Conservation (phyloP, 1,140 invertebrate genomes). For the silkworm (Bombyx mori) region DNA sequence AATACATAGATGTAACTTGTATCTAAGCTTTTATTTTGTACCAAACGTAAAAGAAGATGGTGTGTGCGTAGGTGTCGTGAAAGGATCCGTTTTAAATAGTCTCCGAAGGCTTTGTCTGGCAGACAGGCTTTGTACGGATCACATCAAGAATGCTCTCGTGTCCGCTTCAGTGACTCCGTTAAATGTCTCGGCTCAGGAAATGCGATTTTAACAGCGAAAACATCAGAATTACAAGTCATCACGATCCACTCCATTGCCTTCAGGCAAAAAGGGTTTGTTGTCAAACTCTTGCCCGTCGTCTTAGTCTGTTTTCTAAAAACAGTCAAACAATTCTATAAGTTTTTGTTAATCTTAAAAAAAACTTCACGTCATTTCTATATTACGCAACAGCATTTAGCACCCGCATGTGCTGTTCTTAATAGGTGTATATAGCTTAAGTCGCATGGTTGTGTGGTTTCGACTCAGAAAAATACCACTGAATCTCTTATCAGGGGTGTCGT, state of each 20-base stretch:
- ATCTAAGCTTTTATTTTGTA: constrained; percentile 16
- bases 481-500: too few species aligned
- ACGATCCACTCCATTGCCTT: constrained; percentile 52
- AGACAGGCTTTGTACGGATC: constrained; percentile 36
- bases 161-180: constrained; percentile 44
- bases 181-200: constrained; percentile 59
- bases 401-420: too few species aligned
- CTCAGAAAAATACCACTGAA: too few species aligned
- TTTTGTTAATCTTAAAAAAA: too few species aligned
- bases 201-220: constrained; percentile 69
- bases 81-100: constrained; percentile 57
- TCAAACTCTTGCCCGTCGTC: constrained; percentile 55
- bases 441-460: too few species aligned
- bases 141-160: constrained; percentile 43
- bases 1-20: too few species aligned
- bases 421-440: too few species aligned
- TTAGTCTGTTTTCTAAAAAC: constrained; percentile 38
- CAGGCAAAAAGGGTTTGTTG: constrained; percentile 58
- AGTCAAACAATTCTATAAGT: constrained; percentile 13
- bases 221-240: constrained; percentile 66
- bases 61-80: constrained; percentile 41
- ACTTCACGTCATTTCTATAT: too few species aligned
- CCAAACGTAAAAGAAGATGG: constrained; percentile 16
- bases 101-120: constrained; percentile 48
- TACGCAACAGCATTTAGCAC: too few species aligned